Percentiles rank a stretch among this genome's conserved stretches.
Conservation (phyloP, 2,113 vertebrate genomes). For the Macroglossus sobrinus region DNA sequence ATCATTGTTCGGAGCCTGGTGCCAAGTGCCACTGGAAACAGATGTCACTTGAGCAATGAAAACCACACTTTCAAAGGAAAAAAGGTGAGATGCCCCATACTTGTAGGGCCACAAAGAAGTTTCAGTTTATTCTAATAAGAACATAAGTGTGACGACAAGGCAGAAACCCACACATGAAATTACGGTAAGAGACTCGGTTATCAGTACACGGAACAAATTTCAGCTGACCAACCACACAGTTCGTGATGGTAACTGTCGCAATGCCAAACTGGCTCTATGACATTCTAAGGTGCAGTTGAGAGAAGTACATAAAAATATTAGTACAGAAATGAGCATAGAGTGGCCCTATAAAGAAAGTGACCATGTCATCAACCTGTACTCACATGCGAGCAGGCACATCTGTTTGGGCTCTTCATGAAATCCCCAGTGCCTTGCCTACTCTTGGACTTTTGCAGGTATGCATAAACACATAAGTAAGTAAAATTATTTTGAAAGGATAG, state of each 20-base stretch:
- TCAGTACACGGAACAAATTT: neutral
- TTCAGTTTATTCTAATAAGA: neutral
- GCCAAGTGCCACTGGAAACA: neutral
- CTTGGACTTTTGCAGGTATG: neutral
- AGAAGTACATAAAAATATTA: neutral
- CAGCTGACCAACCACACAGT: neutral
- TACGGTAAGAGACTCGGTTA: neutral
- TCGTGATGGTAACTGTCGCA: neutral
- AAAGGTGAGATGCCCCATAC: neutral
- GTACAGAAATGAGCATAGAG: neutral
- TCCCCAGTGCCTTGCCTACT: neutral
- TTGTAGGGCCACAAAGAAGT: neutral
- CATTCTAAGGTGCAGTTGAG: neutral
- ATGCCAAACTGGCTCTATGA: neutral
- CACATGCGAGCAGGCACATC: neutral
- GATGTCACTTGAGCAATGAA: neutral
- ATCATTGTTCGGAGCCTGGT: neutral
- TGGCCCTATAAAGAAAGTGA: neutral
- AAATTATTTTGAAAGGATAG: neutral
- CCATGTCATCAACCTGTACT: neutral
- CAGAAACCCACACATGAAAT: neutral
- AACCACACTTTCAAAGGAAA: conserved; percentile 37
- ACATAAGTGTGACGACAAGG: neutral
- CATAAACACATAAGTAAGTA: neutral
- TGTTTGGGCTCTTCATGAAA: neutral